These are phyloP conservation scores for Scaptomyza tumidula DNA, from an alignment of 2,888 invertebrate genomes.

Conservation along the genomic window DNA sequence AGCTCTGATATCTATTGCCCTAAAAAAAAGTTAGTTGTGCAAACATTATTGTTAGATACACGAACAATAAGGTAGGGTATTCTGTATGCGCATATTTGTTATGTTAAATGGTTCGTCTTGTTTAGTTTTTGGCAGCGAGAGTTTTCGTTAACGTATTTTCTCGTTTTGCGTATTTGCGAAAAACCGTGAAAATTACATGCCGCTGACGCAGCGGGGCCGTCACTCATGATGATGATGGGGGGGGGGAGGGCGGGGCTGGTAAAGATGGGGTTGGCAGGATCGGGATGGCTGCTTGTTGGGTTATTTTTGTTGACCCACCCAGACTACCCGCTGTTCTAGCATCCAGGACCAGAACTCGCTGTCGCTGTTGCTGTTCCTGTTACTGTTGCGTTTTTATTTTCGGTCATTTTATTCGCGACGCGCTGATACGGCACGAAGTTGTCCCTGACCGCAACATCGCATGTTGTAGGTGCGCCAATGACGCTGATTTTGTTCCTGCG, in stretches of 20 bases:
- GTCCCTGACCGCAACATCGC: conserved; percentile 80
- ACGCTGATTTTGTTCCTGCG: conserved; percentile 81
- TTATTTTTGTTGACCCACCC: conserved; percentile 32
- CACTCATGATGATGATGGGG: conserved; percentile 59
- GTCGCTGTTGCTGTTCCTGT: conserved; percentile 2
- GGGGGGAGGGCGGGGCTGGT: neutral
- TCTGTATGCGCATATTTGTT: neutral
- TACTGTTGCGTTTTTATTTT: conserved; percentile 31
- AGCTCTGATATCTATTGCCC: too few species aligned
- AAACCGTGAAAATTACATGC: conserved; percentile 73
- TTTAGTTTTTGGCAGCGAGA: conserved; percentile 58
- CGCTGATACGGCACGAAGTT: conserved; percentile 80
- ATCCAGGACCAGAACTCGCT: conserved; percentile 16
- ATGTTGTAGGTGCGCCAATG: conserved; percentile 83
- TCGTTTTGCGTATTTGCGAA: conserved; percentile 67
- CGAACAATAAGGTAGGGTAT: conserved; percentile 28
- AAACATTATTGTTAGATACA: too few species aligned
- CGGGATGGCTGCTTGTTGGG: conserved; percentile 14
- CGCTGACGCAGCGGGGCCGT: conserved; percentile 73
- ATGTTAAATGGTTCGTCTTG: conserved; percentile 25
- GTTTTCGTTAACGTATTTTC: conserved; percentile 49
- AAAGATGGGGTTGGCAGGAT: neutral
- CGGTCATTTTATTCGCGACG: conserved; percentile 66
- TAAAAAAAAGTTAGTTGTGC: too few species aligned
- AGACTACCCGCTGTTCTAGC: neutral